A percentile compares a stretch with the other conserved stretches of the same genome.
These are phyloP conservation scores for Ceratoteleas bidentatus DNA, from an alignment of 1,140 invertebrate species.

Conservation along the genomic window DNA sequence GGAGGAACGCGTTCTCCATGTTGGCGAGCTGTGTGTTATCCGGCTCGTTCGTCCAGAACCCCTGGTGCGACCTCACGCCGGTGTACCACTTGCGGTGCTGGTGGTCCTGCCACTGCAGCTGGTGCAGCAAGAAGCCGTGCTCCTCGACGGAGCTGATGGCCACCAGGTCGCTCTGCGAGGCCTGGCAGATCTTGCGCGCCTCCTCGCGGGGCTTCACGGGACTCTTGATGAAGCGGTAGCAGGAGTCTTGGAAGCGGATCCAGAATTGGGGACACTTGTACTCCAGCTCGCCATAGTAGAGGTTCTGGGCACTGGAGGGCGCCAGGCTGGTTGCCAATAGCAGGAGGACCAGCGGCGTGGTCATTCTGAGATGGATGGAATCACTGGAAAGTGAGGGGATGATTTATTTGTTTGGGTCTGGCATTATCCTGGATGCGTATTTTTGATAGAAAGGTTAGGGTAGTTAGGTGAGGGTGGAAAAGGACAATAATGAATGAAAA, in stretches of 20 bases:
- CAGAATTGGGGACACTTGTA: conserved; percentile 91
- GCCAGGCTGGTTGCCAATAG: conserved; percentile 13
- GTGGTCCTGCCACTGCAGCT: conserved; percentile 90
- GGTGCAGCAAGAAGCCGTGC: conserved; percentile 91
- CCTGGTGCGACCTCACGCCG: conserved; percentile 86
- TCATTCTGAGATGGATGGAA: conserved; percentile 21
- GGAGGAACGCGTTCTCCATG: conserved; percentile 92
- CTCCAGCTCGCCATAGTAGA: conserved; percentile 66
- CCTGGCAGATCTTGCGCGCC: conserved; percentile 90
- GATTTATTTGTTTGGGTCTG: background rate
- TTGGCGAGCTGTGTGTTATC: conserved; percentile 89
- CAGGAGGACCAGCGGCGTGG: background rate
- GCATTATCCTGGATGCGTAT: background rate
- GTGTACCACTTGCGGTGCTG: conserved; percentile 94
- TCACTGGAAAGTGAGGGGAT: background rate
- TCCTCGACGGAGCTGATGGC: conserved; percentile 91
- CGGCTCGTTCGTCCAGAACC: conserved; percentile 91
- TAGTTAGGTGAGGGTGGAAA: too few relatives aligned
- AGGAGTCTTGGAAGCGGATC: conserved; percentile 88
- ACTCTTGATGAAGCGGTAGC: conserved; percentile 94
- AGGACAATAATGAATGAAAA: too few relatives aligned
- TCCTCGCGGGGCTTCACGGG: conserved; percentile 89
- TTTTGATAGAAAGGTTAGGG: too few relatives aligned
- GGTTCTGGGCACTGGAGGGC: conserved; percentile 62
- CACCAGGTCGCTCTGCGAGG: conserved; percentile 90